Conservation (phyloP, 2,113 vertebrate genomes). For the Brienomyrus brachyistius region DNA sequence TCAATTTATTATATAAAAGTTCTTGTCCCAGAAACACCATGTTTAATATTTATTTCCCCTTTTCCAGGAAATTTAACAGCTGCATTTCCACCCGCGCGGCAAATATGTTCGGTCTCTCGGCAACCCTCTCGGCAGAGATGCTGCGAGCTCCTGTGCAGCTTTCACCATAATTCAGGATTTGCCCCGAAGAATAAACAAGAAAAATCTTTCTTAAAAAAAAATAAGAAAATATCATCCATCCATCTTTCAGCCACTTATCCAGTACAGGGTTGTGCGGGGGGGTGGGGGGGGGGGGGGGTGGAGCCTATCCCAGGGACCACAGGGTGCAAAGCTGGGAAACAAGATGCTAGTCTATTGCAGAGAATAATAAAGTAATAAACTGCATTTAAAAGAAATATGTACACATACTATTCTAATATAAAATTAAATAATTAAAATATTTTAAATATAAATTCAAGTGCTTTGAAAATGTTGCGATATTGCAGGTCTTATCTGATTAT, state of each 20-base stretch:
- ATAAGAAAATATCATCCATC: background rate
- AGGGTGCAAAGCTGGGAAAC: background rate
- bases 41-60: conserved; percentile 35
- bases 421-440: background rate
- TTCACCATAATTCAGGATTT: background rate
- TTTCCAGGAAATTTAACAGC: conserved; percentile 60
- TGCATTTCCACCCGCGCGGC: conserved; percentile 28
- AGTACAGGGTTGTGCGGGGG: background rate
- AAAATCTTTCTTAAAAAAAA: background rate
- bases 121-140: background rate
- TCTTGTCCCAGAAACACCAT: conserved; percentile 33
- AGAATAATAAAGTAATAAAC: background rate
- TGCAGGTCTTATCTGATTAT: background rate
- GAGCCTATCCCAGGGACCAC: background rate
- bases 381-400: background rate
- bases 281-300: background rate
- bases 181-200: background rate
- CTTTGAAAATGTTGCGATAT: background rate
- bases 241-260: background rate
- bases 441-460: background rate
- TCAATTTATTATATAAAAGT: conserved; percentile 69
- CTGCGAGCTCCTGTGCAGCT: background rate
- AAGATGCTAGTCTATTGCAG: background rate
- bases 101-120: background rate
- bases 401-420: background rate